Evolutionary conservation across 2,888 invertebrate species (phyloP).

Genomic region (Nowickia ferox): DNA sequence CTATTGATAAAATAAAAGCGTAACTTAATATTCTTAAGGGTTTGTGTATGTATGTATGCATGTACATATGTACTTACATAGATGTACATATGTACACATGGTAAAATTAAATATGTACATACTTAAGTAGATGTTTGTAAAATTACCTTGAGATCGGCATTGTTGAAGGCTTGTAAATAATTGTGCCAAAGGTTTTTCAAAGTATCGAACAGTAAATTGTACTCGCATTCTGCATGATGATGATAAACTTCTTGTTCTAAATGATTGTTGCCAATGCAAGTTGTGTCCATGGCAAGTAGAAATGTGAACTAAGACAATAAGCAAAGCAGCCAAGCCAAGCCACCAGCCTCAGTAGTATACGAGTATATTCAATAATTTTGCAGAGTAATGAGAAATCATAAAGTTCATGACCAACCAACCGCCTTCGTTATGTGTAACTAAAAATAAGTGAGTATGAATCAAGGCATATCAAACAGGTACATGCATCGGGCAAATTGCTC

Average conservation of each 20-base stretch:
- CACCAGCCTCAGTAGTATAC: conserved; percentile 71
- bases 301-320: conserved; percentile 35
- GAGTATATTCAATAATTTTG: conserved; percentile 34
- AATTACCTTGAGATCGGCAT: conserved; percentile 73
- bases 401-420: conserved; percentile 59
- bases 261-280: conserved; percentile 73
- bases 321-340: conserved; percentile 73
- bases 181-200: conserved; percentile 79
- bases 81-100: not conserved
- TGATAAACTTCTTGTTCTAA: conserved; percentile 70
- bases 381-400: conserved; percentile 14
- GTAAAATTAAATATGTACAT: no score
- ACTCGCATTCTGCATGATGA: conserved; percentile 63
- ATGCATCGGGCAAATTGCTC: no score
- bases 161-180: conserved; percentile 76
- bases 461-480: no score
- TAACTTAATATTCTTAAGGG: no score
- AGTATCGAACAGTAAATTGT: conserved; percentile 76
- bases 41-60: not conserved
- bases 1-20: not conserved
- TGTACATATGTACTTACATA: not conserved
- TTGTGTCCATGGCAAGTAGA: conserved; percentile 66
- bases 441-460: conserved; percentile 33
- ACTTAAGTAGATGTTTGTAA: not conserved
- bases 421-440: conserved; percentile 37